A percentile compares a stretch with the other conserved stretches of the same genome.
phyloP scores from a whole-genome alignment of 2,113 vertebrate genomes.

The Ondatra zibethicus region DNA sequence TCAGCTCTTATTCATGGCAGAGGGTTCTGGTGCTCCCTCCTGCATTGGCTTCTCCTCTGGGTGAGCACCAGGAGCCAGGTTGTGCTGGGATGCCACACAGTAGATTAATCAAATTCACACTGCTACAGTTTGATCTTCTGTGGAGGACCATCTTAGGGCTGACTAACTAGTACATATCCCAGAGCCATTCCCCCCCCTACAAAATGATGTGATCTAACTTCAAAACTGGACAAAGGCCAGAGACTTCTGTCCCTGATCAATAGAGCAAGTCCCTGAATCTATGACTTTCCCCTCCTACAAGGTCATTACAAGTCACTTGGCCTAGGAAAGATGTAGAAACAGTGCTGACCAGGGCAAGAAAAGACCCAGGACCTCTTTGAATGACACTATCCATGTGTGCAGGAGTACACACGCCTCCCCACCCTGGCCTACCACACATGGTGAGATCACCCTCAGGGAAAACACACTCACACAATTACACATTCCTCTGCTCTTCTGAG shows the following conservation, averaged over 20 bases:
- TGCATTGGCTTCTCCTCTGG: not conserved
- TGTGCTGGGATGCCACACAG: too few relatives aligned
- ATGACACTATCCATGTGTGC: rapidly evolving
- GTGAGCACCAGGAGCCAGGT: not conserved
- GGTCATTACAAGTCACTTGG: not conserved
- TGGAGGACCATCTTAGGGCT: not conserved
- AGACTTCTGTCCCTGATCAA: not conserved
- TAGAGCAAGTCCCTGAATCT: not conserved
- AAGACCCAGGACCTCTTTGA: not conserved
- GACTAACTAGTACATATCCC: not conserved
- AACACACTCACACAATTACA: not conserved
- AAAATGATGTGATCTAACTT: not conserved
- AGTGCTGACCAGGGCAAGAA: rapidly evolving
- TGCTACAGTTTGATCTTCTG: not conserved
- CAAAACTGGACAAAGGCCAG: not conserved
- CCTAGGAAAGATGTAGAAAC: not conserved
- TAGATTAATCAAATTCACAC: not conserved
- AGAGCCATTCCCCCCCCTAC: not conserved
- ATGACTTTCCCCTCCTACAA: not conserved
- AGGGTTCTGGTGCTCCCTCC: not conserved
- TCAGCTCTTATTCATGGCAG: rapidly evolving
- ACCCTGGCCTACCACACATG: rapidly evolving
- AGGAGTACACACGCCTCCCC: not conserved
- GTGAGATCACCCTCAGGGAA: not conserved
- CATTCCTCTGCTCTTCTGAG: slow-evolving; percentile 41